Conservation (phyloP, 2,888 invertebrate species). For the Hemithea aestivaria region DNA sequence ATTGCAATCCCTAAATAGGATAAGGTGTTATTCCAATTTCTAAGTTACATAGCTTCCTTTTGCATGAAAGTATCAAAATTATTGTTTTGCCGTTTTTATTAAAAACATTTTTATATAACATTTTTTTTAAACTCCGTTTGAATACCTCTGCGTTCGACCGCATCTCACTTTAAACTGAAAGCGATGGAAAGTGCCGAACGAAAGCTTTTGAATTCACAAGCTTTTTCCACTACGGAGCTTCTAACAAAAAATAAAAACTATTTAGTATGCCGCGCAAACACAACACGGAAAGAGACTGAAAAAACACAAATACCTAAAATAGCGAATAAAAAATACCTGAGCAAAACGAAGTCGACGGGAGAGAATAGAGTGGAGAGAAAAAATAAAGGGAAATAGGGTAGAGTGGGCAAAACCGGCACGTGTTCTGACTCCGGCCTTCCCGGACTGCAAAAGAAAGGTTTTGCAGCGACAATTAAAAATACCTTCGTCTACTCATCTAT, state of each 20-base stretch:
- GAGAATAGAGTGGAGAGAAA: conserved; percentile 17
- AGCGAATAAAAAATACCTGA: conserved; percentile 14
- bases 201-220: too few relatives aligned
- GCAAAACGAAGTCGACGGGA: conserved; percentile 6
- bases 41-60: too few relatives aligned
- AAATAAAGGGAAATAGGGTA: conserved; percentile 18
- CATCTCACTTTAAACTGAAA: too few relatives aligned
- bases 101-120: too few relatives aligned
- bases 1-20: too few relatives aligned
- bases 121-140: too few relatives aligned
- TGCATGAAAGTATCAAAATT: too few relatives aligned
- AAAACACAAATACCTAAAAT: conserved; percentile 18
- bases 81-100: too few relatives aligned
- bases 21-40: too few relatives aligned
- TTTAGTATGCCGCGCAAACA: conserved; percentile 17
- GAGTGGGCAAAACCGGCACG: conserved; percentile 6
- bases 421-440: conserved; percentile 11
- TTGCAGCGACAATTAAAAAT: conserved; percentile 18
- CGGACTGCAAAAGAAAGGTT: conserved; percentile 15
- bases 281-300: conserved; percentile 4
- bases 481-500: conserved; percentile 6
- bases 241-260: conserved; percentile 3
- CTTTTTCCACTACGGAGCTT: background rate
- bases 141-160: too few relatives aligned
- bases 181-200: too few relatives aligned